Percentiles rank a stretch among this genome's conserved stretches.
Conservation (phyloP, 2,113 vertebrate species). For the Notiomystis cincta region DNA sequence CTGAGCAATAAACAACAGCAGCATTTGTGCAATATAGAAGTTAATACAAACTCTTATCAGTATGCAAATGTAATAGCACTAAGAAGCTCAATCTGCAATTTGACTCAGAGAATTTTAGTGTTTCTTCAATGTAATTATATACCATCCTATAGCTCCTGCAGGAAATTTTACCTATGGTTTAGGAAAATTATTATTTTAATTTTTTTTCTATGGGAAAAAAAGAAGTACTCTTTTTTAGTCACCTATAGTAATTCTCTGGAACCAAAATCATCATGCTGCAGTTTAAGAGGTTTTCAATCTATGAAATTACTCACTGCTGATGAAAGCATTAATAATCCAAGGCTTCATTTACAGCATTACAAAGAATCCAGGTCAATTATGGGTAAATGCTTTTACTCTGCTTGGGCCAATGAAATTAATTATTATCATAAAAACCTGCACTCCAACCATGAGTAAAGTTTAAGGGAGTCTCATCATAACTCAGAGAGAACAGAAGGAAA, state of each 20-base stretch:
- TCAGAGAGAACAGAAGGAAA: background rate
- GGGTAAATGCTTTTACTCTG: background rate
- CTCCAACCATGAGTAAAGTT: background rate
- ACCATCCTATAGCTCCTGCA: background rate
- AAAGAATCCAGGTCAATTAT: constrained; percentile 12
- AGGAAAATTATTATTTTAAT: background rate
- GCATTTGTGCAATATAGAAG: background rate
- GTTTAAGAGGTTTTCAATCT: background rate
- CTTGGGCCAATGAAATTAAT: background rate
- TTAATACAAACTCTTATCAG: background rate
- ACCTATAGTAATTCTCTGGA: background rate
- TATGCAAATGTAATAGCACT: background rate
- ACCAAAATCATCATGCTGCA: background rate
- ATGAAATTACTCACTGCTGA: background rate
- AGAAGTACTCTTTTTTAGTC: background rate
- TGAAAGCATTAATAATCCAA: constrained; percentile 23
- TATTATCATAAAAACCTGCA: background rate
- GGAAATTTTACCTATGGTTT: background rate
- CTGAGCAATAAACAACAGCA: background rate
- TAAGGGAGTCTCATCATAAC: background rate
- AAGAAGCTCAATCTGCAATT: background rate
- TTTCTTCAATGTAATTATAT: background rate
- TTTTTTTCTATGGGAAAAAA: background rate
- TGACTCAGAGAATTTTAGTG: background rate
- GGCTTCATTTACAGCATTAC: background rate